Conservation (phyloP, 2,888 invertebrate genomes). For the Polydrusus tereticollis region DNA sequence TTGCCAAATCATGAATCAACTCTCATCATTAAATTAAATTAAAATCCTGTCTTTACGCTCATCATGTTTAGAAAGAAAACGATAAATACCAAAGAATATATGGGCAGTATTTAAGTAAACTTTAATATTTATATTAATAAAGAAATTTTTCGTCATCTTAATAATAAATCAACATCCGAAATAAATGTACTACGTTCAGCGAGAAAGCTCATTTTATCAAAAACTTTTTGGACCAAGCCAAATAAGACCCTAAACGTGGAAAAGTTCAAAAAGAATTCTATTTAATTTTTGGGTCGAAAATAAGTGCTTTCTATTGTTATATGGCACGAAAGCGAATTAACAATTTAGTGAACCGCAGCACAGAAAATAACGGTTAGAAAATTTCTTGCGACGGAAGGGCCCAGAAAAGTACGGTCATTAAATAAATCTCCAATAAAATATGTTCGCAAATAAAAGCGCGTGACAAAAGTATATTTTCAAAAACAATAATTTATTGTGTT, state of each 20-base stretch:
- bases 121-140: not conserved
- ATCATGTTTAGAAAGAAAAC: too few relatives aligned
- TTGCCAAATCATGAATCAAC: too few relatives aligned
- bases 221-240: not conserved
- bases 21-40: too few relatives aligned
- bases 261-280: not conserved
- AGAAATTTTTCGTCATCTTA: not conserved
- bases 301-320: conserved; percentile 9
- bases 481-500: not conserved
- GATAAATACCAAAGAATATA: too few relatives aligned
- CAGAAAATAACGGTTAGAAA: conserved; percentile 7
- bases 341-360: conserved; percentile 10
- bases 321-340: conserved; percentile 4
- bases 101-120: not conserved
- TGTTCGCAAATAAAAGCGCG: not conserved
- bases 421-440: conserved; percentile 3
- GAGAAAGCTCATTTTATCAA: not conserved
- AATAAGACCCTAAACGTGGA: not conserved
- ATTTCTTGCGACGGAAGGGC: not conserved
- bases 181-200: not conserved
- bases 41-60: too few relatives aligned
- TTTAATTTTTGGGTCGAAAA: conserved; percentile 8
- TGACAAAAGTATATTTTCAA: not conserved
- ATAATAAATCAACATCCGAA: not conserved
- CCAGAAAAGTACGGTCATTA: not conserved